phyloP scores from a whole-genome alignment of 2,113 vertebrate genomes.

The Ochotona princeps region DNA sequence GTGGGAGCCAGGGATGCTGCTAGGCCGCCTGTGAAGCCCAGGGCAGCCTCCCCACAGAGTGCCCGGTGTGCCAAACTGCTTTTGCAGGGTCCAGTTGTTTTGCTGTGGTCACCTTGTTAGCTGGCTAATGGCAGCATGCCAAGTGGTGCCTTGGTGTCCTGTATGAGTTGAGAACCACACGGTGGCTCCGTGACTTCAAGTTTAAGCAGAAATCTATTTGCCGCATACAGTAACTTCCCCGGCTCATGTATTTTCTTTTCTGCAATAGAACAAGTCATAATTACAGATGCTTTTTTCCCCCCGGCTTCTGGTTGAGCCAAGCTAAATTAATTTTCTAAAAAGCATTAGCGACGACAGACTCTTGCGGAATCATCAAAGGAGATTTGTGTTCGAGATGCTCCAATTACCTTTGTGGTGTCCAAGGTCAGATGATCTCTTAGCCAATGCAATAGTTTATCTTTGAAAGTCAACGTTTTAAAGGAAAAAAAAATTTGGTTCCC shows the following conservation, averaged over 20 bases:
- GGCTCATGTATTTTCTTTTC: slow-evolving; percentile 13
- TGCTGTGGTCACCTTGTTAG: not conserved
- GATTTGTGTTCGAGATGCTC: not conserved
- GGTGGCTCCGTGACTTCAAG: not conserved
- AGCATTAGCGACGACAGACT: not conserved
- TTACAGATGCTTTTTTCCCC: not conserved
- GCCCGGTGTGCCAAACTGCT: fast-evolving
- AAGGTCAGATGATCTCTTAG: slow-evolving; percentile 28
- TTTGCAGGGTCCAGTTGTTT: fast-evolving
- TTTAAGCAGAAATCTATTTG: not conserved
- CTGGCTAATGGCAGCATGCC: not conserved
- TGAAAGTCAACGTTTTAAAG: not conserved
- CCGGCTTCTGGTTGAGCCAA: not conserved
- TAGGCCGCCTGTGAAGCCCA: too few species aligned
- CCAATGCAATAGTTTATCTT: not conserved
- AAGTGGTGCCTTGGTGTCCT: not conserved
- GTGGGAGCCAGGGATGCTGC: not conserved
- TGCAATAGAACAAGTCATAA: slow-evolving; percentile 34
- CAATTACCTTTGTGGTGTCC: not conserved
- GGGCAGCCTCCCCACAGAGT: too few species aligned
- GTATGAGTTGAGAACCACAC: fast-evolving
- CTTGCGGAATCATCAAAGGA: not conserved
- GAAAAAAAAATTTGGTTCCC: not conserved
- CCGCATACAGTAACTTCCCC: slow-evolving; percentile 34
- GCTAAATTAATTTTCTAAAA: slow-evolving; percentile 71